phyloP scores from a whole-genome alignment of 2,888 invertebrate species.

The Leptogaster cylindrica region DNA sequence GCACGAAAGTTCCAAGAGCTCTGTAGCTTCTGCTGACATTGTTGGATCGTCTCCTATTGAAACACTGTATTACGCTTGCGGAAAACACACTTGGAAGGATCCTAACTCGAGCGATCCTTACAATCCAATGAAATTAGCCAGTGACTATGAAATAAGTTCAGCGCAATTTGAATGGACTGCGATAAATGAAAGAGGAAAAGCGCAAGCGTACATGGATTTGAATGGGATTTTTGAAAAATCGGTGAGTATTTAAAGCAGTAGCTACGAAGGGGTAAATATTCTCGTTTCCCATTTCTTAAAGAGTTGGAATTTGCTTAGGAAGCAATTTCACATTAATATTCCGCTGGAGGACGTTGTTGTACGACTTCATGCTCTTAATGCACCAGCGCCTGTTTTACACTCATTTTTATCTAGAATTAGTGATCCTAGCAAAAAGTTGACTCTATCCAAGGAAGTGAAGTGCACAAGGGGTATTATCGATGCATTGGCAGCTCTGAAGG shows the following conservation, averaged over 20 bases:
- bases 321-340: constrained; percentile 60
- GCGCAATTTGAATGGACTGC: constrained; percentile 76
- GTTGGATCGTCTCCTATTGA: constrained; percentile 56
- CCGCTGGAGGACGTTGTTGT: constrained; percentile 57
- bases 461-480: constrained; percentile 58
- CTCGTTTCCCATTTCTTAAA: constrained; percentile 7
- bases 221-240: constrained; percentile 49
- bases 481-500: constrained; percentile 57
- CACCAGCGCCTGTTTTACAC: constrained; percentile 57
- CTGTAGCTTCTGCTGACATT: constrained; percentile 39
- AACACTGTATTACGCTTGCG: constrained; percentile 56
- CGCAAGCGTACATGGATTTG: constrained; percentile 59
- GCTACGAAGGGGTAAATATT: neutral
- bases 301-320: constrained; percentile 59
- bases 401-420: constrained; percentile 57
- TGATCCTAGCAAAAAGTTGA: constrained; percentile 56
- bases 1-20: constrained; percentile 41
- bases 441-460: constrained; percentile 56
- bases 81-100: constrained; percentile 57
- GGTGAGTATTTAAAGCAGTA: constrained; percentile 1
- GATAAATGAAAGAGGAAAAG: constrained; percentile 63
- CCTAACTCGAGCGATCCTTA: constrained; percentile 51
- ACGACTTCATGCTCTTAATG: constrained; percentile 55
- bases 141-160: constrained; percentile 64
- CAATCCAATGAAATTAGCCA: constrained; percentile 56